Evolutionary conservation across 2,113 vertebrate species (phyloP).

Genomic region (Fulica atra): DNA sequence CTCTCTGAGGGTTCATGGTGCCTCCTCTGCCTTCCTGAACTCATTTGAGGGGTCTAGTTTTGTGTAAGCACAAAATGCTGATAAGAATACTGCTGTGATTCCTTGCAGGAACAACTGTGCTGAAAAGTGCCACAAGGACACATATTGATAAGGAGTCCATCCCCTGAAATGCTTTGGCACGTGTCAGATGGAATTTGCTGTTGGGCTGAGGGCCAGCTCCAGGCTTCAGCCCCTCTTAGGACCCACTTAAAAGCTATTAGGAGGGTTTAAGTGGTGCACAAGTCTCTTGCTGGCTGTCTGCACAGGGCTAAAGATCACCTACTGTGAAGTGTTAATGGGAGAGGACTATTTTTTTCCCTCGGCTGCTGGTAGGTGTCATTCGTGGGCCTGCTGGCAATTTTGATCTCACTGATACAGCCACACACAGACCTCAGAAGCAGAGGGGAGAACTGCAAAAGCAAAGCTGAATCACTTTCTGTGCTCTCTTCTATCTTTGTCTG

Average conservation of each 20-base stretch:
- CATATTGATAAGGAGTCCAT: not conserved
- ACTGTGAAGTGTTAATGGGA: not conserved
- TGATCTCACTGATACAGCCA: not conserved
- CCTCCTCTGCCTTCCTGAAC: not conserved
- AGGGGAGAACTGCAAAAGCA: conserved; percentile 5
- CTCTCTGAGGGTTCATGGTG: not conserved
- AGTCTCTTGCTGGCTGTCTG: not conserved
- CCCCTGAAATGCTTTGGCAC: conserved; percentile 26
- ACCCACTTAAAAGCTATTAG: conserved; percentile 43
- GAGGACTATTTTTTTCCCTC: not conserved
- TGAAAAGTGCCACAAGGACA: conserved; percentile 21
- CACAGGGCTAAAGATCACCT: not conserved
- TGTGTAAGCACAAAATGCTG: not conserved
- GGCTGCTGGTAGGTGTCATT: not conserved
- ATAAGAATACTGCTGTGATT: not conserved
- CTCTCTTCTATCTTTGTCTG: conserved; percentile 6
- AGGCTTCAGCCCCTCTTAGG: not conserved
- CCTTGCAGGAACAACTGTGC: not conserved
- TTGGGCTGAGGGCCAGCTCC: not conserved
- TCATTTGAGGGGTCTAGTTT: not conserved
- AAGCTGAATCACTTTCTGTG: not conserved
- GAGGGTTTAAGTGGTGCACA: not conserved
- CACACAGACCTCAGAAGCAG: not conserved
- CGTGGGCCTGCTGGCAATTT: not conserved
- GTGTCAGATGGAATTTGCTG: not conserved